A percentile compares a stretch with the other conserved stretches of the same genome.
phyloP scores from a whole-genome alignment of 2,113 vertebrate species.

The Myanophis thanlyinensis region DNA sequence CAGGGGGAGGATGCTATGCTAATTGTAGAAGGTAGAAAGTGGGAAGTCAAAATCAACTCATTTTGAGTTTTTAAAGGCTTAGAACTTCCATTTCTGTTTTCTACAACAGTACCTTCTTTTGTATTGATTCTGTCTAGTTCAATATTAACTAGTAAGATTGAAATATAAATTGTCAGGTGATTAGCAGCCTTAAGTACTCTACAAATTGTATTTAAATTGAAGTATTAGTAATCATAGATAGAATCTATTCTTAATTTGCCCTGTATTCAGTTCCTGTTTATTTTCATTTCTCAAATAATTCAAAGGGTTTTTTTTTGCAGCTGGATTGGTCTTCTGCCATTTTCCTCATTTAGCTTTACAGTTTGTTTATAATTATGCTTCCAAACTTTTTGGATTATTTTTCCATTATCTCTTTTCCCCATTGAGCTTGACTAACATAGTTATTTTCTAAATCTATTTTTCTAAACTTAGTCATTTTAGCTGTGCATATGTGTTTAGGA shows the following conservation, averaged over 20 bases:
- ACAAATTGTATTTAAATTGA: background rate
- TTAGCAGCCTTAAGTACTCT: background rate
- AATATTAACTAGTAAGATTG: background rate
- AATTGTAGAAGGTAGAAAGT: background rate
- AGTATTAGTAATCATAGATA: background rate
- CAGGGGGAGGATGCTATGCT: background rate
- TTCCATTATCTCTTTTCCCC: background rate
- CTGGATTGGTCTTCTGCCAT: background rate
- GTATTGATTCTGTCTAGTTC: background rate
- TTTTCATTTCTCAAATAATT: background rate
- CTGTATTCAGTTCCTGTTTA: background rate
- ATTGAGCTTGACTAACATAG: background rate
- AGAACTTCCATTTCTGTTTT: background rate
- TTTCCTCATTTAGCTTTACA: background rate
- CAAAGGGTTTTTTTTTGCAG: background rate
- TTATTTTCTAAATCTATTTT: background rate
- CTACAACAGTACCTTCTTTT: background rate
- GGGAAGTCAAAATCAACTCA: background rate
- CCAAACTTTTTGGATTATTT: background rate
- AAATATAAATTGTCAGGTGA: background rate
- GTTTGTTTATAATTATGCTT: background rate
- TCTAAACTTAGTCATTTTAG: background rate
- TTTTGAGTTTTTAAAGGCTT: background rate
- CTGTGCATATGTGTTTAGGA: background rate
- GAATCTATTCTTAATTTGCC: background rate